Evolutionary conservation across 2,888 invertebrate genomes (phyloP).

Genomic region (Thumatha senex): DNA sequence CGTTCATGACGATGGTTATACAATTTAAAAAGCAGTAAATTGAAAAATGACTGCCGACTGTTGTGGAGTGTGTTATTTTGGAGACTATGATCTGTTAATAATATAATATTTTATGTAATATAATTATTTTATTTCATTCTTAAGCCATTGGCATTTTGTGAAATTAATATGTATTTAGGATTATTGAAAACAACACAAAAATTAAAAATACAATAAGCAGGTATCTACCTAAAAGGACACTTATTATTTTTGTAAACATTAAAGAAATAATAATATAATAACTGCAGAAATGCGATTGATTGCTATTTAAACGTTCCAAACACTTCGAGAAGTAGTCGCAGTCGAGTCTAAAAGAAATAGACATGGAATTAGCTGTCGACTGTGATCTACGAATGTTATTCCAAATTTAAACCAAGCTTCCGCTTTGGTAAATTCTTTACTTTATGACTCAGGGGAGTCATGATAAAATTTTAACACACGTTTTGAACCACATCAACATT

Average conservation of each 20-base stretch:
- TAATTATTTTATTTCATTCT: too few species aligned
- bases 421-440: conserved; percentile 49
- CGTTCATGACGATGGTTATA: conserved; percentile 33
- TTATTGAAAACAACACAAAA: too few species aligned
- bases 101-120: too few species aligned
- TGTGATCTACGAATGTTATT: conserved; percentile 53
- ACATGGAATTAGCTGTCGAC: conserved; percentile 55
- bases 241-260: too few species aligned
- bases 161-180: too few species aligned
- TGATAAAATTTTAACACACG: background rate
- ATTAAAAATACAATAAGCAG: too few species aligned
- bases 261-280: too few species aligned
- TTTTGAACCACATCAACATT: too few species aligned
- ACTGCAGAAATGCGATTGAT: background rate
- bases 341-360: conserved; percentile 37
- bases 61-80: conserved; percentile 14
- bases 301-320: too few species aligned
- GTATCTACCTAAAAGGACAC: too few species aligned
- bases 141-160: too few species aligned
- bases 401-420: conserved; percentile 64
- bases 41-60: conserved; percentile 43
- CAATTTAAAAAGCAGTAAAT: conserved; percentile 43
- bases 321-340: too few species aligned
- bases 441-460: conserved; percentile 39
- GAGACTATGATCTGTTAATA: conserved; percentile 20